Evolutionary conservation across 2,888 invertebrate genomes (phyloP).

Genomic region (Ashinkailepas kermadecensis): DNA sequence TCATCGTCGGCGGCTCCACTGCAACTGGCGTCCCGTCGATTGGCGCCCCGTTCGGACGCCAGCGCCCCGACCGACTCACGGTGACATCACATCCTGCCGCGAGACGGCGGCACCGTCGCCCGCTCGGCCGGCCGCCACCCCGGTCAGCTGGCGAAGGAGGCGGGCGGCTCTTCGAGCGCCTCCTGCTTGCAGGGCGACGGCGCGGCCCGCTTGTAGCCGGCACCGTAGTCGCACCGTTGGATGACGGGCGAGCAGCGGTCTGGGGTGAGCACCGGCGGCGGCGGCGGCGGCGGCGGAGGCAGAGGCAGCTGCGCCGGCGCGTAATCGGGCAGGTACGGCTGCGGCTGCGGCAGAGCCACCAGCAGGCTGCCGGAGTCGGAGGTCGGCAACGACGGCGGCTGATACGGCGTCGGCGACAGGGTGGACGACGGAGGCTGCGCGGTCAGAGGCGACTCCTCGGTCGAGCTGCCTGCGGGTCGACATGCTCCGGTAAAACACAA

Average conservation of each 20-base stretch:
- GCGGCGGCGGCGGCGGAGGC: neutral
- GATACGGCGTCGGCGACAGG: neutral
- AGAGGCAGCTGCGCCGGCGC: neutral
- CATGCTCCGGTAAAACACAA: no score
- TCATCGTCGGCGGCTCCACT: no score
- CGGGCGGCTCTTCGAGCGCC: neutral
- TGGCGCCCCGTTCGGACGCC: no score
- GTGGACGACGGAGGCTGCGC: neutral
- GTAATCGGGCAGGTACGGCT: neutral
- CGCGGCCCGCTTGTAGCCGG: neutral
- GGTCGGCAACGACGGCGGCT: neutral
- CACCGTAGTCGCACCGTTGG: neutral
- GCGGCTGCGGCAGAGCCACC: neutral
- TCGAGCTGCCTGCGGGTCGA: neutral
- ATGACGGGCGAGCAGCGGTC: neutral
- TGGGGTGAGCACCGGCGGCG: neutral
- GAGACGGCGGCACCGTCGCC: neutral
- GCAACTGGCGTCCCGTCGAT: no score
- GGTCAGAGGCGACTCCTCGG: neutral
- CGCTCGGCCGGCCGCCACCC: no score
- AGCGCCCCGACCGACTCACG: neutral
- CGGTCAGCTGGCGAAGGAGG: neutral
- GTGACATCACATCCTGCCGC: neutral
- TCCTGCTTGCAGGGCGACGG: neutral
- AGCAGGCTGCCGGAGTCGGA: neutral